These are phyloP conservation scores for Melolontha melolontha DNA, from an alignment of 2,888 invertebrate genomes.

Conservation along the genomic window DNA sequence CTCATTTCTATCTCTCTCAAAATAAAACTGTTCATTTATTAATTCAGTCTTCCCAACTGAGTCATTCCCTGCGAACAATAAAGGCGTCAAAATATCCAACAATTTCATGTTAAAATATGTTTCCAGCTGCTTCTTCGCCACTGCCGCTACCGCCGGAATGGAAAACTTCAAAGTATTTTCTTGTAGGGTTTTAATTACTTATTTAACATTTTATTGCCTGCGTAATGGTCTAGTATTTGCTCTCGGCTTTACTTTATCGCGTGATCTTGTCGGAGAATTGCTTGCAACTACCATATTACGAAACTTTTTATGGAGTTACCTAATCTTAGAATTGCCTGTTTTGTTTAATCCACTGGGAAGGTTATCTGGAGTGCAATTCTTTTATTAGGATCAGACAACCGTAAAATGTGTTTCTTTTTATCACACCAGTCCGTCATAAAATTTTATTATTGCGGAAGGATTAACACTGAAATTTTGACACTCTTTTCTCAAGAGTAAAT, in stretches of 20 bases:
- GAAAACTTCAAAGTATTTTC: constrained; percentile 57
- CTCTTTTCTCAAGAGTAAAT: background rate
- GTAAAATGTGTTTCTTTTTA: constrained; percentile 35
- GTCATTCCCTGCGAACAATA: constrained; percentile 40
- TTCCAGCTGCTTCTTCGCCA: constrained; percentile 22
- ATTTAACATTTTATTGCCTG: constrained; percentile 62
- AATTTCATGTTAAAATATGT: constrained; percentile 42
- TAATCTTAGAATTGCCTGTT: constrained; percentile 47
- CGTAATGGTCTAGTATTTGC: constrained; percentile 55
- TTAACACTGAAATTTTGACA: constrained; percentile 10
- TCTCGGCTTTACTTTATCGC: constrained; percentile 49
- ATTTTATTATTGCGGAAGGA: constrained; percentile 32
- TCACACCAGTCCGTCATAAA: constrained; percentile 22
- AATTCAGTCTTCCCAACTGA: constrained; percentile 41
- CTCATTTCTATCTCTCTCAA: background rate
- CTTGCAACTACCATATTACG: constrained; percentile 47
- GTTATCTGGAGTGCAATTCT: constrained; percentile 37
- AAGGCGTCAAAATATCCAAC: constrained; percentile 39
- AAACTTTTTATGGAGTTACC: constrained; percentile 48
- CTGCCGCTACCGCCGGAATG: constrained; percentile 41
- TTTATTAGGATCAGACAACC: constrained; percentile 38
- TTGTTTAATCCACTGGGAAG: constrained; percentile 45
- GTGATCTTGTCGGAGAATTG: constrained; percentile 46
- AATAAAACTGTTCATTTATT: constrained; percentile 42
- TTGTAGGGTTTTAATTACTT: constrained; percentile 59